These are phyloP conservation scores for Cynocephalus volans DNA, from an alignment of 2,113 vertebrate genomes.

Conservation along the genomic window DNA sequence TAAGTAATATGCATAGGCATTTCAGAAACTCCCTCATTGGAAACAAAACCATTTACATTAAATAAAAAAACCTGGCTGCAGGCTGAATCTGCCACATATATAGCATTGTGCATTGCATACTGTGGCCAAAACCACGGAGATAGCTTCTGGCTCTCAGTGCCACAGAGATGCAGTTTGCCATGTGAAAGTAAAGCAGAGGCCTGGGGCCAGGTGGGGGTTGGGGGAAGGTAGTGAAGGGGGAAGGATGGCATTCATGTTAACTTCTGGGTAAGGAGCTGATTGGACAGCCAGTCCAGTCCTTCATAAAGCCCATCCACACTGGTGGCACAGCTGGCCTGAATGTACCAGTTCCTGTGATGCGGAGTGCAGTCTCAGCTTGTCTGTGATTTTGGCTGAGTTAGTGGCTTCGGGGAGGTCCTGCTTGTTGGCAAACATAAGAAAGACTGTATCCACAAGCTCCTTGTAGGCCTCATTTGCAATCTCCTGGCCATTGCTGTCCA, in stretches of 20 bases:
- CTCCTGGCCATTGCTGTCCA: constrained; percentile 85
- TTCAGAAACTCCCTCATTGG: constrained; percentile 93
- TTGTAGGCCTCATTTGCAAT: background rate
- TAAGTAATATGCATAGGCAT: constrained; percentile 94
- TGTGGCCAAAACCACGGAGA: constrained; percentile 90
- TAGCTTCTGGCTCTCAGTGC: constrained; percentile 93
- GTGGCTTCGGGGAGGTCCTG: constrained; percentile 99
- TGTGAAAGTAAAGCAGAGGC: constrained; percentile 91
- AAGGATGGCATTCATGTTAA: constrained; percentile 88
- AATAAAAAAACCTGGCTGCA: constrained; percentile 93
- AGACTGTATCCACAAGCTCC: background rate
- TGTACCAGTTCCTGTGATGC: constrained; percentile 97
- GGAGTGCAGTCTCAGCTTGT: constrained; percentile 96
- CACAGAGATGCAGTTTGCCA: constrained; percentile 92
- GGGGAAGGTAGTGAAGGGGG: constrained; percentile 79
- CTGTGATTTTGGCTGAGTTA: constrained; percentile 98
- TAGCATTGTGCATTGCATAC: constrained; percentile 89
- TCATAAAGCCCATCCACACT: constrained; percentile 97
- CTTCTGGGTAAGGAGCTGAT: constrained; percentile 96
- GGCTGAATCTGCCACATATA: constrained; percentile 89
- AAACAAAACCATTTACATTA: constrained; percentile 95
- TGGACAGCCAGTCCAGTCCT: constrained; percentile 99
- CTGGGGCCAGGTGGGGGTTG: too few relatives aligned
- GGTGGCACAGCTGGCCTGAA: constrained; percentile 98
- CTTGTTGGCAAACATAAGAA: constrained; percentile 85